phyloP scores from a whole-genome alignment of 2,888 invertebrate genomes.

The Pteria penguin region DNA sequence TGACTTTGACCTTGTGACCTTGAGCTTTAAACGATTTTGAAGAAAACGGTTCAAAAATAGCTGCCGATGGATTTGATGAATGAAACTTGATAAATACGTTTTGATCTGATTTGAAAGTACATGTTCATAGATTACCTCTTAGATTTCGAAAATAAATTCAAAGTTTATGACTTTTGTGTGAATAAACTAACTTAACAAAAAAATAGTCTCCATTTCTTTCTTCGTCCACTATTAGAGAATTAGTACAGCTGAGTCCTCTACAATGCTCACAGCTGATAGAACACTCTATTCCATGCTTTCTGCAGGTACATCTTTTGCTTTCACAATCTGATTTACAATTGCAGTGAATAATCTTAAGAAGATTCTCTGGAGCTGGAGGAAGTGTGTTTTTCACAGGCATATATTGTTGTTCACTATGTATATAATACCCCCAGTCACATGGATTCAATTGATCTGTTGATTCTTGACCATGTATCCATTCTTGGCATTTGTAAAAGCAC shows the following conservation, averaged over 20 bases:
- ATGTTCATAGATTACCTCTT: no score
- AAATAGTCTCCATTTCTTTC: no score
- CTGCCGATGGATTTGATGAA: no score
- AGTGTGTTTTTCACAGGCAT: neutral
- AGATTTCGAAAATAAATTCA: no score
- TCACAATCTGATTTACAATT: constrained; percentile 8
- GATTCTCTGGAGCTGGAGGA: neutral
- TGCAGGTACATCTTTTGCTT: neutral
- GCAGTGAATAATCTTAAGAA: neutral
- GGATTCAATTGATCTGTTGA: neutral
- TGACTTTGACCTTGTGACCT: no score
- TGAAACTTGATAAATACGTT: no score
- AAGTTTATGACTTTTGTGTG: no score
- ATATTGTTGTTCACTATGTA: neutral
- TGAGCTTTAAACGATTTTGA: no score
- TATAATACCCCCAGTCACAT: neutral
- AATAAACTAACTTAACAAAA: no score
- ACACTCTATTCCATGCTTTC: constrained; percentile 14
- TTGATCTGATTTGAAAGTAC: no score
- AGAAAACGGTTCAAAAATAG: no score
- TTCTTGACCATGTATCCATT: neutral
- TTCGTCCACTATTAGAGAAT: no score
- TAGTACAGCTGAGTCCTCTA: neutral
- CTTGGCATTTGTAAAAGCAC: constrained; percentile 3
- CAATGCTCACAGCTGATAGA: neutral